Percentiles rank a stretch among this genome's conserved stretches.
These are phyloP conservation scores for Aphidius ervi DNA, from an alignment of 1,140 invertebrate species.

Conservation along the genomic window DNA sequence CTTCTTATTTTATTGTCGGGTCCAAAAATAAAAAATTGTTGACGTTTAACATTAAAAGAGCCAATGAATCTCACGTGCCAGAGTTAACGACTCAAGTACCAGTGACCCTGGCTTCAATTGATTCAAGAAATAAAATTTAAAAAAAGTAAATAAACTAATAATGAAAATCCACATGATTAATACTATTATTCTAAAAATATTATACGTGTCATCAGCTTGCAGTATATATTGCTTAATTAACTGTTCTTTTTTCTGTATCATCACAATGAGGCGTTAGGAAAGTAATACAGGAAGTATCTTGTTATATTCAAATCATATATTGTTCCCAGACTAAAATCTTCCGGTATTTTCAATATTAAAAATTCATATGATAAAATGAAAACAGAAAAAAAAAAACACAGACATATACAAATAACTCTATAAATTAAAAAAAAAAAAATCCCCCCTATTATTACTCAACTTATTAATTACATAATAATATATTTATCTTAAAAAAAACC, in stretches of 20 bases:
- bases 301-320: slow-evolving; percentile 17
- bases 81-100: neutral
- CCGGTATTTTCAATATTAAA: slow-evolving; percentile 2
- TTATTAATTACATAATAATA: too few species aligned
- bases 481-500: too few species aligned
- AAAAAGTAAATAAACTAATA: neutral
- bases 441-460: too few species aligned
- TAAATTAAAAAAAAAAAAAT: too few species aligned
- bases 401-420: neutral
- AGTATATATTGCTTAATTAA: too few species aligned
- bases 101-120: slow-evolving; percentile 9
- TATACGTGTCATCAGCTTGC: neutral
- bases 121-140: neutral
- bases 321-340: slow-evolving; percentile 9
- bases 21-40: too few species aligned
- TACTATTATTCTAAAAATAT: neutral
- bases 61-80: too few species aligned
- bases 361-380: neutral
- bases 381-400: slow-evolving; percentile 1
- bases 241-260: neutral
- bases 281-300: slow-evolving; percentile 7
- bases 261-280: neutral
- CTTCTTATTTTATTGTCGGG: too few species aligned
- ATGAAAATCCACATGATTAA: neutral
- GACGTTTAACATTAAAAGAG: neutral